Percentiles rank a stretch among this genome's conserved stretches.
phyloP scores from a whole-genome alignment of 2,113 vertebrate species.

The Thalassoma bifasciatum region DNA sequence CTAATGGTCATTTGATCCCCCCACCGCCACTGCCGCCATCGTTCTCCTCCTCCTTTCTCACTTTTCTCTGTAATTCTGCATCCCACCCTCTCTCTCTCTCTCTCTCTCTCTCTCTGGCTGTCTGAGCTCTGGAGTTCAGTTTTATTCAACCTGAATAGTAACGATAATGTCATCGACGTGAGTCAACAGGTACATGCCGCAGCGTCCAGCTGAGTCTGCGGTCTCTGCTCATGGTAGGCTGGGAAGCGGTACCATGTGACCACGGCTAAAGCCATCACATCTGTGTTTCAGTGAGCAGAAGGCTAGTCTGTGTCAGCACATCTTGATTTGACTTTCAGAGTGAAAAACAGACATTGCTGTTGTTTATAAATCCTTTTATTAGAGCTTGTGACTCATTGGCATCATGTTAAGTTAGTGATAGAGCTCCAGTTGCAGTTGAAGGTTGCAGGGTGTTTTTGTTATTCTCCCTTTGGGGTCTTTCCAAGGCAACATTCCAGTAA shows the following conservation, averaged over 20 bases:
- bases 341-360: slow-evolving; percentile 9
- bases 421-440: slow-evolving; percentile 16
- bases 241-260: slow-evolving; percentile 54
- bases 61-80: slow-evolving; percentile 21
- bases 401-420: slow-evolving; percentile 4
- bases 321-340: slow-evolving; percentile 25
- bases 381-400: neutral
- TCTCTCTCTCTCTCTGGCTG: neutral
- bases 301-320: slow-evolving; percentile 33
- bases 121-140: slow-evolving; percentile 22
- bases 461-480: slow-evolving; percentile 53
- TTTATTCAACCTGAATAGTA: slow-evolving; percentile 64
- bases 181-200: slow-evolving; percentile 75
- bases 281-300: slow-evolving; percentile 39
- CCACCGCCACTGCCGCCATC: slow-evolving; percentile 18
- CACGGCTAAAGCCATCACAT: slow-evolving; percentile 52
- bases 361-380: slow-evolving; percentile 23
- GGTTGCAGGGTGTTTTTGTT: slow-evolving; percentile 37
- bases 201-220: slow-evolving; percentile 66
- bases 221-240: slow-evolving; percentile 38
- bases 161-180: slow-evolving; percentile 73
- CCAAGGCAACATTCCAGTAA: slow-evolving; percentile 66
- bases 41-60: slow-evolving; percentile 19
- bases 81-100: slow-evolving; percentile 9
- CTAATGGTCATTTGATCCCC: slow-evolving; percentile 71